Conservation (phyloP, 2,888 invertebrate genomes). For the Dynastes tityus region DNA sequence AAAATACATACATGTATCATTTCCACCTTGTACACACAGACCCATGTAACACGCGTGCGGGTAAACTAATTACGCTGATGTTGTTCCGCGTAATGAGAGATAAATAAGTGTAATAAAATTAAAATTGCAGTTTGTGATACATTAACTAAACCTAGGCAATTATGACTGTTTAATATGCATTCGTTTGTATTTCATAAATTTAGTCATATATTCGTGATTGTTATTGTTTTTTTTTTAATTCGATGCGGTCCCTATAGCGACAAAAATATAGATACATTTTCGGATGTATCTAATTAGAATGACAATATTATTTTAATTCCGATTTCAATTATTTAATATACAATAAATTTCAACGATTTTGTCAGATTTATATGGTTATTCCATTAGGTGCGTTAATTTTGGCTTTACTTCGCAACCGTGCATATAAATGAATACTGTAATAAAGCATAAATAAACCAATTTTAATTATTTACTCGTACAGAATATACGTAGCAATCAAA, state of each 20-base stretch:
- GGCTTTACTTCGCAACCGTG: neutral
- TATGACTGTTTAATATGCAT: conserved; percentile 36
- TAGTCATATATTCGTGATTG: conserved; percentile 18
- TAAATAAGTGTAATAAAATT: conserved; percentile 42
- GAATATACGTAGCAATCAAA: neutral
- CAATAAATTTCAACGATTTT: neutral
- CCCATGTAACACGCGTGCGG: neutral
- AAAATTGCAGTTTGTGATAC: conserved; percentile 26
- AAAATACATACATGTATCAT: no score
- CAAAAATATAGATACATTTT: no score
- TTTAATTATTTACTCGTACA: conserved; percentile 21
- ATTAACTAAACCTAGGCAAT: conserved; percentile 29
- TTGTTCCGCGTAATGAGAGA: conserved; percentile 41
- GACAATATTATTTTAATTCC: conserved; percentile 1
- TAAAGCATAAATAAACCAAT: conserved; percentile 17
- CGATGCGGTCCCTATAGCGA: neutral
- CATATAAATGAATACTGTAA: neutral
- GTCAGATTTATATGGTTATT: conserved; percentile 7
- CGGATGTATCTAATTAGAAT: no score
- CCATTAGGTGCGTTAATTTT: neutral
- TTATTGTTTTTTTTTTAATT: neutral
- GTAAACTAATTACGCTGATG: conserved; percentile 32
- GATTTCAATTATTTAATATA: conserved; percentile 1
- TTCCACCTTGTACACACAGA: no score
- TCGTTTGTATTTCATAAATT: conserved; percentile 21